Base-by-base conservation (phyloP, 2,888 invertebrate species). In the Spodoptera exigua region DNA sequence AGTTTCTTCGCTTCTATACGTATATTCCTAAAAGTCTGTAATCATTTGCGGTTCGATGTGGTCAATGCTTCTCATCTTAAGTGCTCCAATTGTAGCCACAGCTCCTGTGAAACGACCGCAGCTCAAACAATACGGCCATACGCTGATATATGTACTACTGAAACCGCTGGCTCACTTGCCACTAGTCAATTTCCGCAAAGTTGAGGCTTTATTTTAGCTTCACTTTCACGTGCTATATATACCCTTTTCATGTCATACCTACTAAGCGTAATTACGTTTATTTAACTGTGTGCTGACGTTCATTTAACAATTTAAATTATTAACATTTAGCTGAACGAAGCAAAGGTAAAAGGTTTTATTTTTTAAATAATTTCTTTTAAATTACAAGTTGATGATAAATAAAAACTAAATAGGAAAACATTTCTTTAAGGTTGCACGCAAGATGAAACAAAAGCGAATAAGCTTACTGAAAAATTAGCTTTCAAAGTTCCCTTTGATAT, bases 121-220 rank as follows among this genome's bases (percentile, higher is more conserved):
- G 14, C 2, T 47, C 43, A 37, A 37, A 43, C 37, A 4, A n/a
- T 40, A 9, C 13, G 27, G 14, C 32, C 9, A 16, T 44, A 16
- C 13, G 21, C 32, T 27, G 27, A 27, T 27, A 27, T 27, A 27
- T 27, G n/a, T n/a, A n/a, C n/a, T 17, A 7, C 43, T 48, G 39
- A 48, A 48, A 48, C 13, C 13, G 47, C 48, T 37, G 18, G 39
- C 18, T 27, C 4, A 9, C 27, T 27, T 7, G 27, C 27, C 9
- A 16, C 27, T 13, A 13, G 66, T 17, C 37, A 44, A 58, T 62
- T 66, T 66, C 58, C 58, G 14, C n/a, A 7, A 7, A 61, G 32
- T 34, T 37, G 36, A 48, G 13, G 34, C 17, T 10, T 56, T 12
- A 27, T 9, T 21, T 17, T 27, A 27, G 3, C 39, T 63, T 40